Conservation (phyloP, 2,888 invertebrate species). For the Dimorphilus gyrociliatus region DNA sequence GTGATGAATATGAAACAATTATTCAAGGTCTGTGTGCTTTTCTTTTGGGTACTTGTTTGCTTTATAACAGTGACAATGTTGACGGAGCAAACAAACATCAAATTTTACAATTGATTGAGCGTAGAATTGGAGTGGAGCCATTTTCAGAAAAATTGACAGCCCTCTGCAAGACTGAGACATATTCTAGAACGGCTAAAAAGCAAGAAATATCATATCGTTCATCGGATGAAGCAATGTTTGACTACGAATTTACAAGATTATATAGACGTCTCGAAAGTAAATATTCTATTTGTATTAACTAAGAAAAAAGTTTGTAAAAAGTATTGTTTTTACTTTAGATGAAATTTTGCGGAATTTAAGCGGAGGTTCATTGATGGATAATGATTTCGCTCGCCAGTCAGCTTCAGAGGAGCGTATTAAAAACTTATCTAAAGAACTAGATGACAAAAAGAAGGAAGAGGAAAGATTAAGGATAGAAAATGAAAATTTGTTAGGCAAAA, state of each 20-base stretch:
- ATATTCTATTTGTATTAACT: no score
- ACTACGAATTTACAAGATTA: slow-evolving; percentile 82
- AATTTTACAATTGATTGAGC: slow-evolving; percentile 66
- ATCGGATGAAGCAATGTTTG: slow-evolving; percentile 63
- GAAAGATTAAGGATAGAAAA: no score
- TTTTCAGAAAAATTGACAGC: slow-evolving; percentile 69
- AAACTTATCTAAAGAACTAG: no score
- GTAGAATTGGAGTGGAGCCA: slow-evolving; percentile 68
- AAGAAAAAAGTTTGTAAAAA: no score
- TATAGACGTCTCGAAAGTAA: slow-evolving; percentile 50
- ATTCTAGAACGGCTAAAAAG: slow-evolving; percentile 76
- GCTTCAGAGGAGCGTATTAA: no score
- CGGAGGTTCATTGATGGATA: no score
- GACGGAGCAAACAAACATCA: slow-evolving; percentile 23
- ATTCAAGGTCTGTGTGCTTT: slow-evolving; percentile 78
- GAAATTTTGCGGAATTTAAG: no score
- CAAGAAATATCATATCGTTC: slow-evolving; percentile 67
- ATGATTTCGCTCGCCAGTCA: no score
- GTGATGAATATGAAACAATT: slow-evolving; percentile 74
- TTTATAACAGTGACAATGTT: slow-evolving; percentile 32
- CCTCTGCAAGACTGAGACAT: slow-evolving; percentile 72
- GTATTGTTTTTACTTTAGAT: no score
- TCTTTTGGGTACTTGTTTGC: slow-evolving; percentile 71
- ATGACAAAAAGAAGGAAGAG: no score
- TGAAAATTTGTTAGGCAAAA: no score